Evolutionary conservation across 2,888 invertebrate species (phyloP).

Genomic region (Drosophila parthenogenetica): DNA sequence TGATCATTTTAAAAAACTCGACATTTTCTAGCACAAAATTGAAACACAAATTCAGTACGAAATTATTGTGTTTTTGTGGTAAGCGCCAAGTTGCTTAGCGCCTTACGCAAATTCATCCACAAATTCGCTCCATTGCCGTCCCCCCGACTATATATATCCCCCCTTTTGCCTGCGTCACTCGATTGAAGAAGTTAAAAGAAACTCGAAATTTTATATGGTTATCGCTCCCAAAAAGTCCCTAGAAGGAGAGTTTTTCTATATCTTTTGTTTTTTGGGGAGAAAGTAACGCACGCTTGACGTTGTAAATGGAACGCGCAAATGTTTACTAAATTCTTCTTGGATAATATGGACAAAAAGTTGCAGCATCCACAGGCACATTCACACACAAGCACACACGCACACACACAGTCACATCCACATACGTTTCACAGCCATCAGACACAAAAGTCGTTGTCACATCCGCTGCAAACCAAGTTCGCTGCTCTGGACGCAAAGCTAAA

Average conservation of each 20-base stretch:
- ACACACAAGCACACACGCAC: not conserved
- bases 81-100: conserved; percentile 49
- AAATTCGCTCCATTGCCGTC: conserved; percentile 33
- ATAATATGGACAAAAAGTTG: conserved; percentile 65
- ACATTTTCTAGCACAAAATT: conserved; percentile 71
- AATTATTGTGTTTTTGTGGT: conserved; percentile 71
- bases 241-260: too few relatives aligned
- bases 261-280: not conserved
- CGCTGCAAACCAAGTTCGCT: conserved; percentile 38
- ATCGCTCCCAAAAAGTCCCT: too few relatives aligned
- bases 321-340: conserved; percentile 52
- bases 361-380: conserved; percentile 27
- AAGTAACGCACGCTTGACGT: not conserved
- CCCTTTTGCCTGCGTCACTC: too few relatives aligned
- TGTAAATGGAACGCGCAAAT: conserved; percentile 61
- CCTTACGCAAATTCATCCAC: conserved; percentile 36
- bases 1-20: conserved; percentile 45
- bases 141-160: not conserved
- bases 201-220: too few relatives aligned
- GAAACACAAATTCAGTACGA: conserved; percentile 62
- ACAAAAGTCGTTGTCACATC: conserved; percentile 23
- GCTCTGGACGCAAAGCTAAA: conserved; percentile 40
- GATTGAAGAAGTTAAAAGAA: too few relatives aligned
- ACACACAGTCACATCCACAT: conserved; percentile 6
- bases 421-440: conserved; percentile 2